These are phyloP conservation scores for Spodoptera exigua DNA, from an alignment of 2,888 invertebrate species.

Conservation along the genomic window DNA sequence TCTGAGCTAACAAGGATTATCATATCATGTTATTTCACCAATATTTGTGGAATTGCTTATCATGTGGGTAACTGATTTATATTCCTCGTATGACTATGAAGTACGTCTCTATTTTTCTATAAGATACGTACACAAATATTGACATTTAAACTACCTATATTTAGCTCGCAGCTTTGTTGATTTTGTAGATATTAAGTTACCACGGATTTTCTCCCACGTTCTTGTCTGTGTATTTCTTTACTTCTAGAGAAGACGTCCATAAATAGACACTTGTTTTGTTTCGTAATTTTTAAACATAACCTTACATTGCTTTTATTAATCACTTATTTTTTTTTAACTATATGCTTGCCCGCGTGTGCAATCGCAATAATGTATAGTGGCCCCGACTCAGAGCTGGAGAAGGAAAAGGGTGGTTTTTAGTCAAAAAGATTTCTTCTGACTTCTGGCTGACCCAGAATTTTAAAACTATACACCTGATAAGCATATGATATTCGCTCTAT, in stretches of 20 bases:
- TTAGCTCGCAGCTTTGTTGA: not conserved
- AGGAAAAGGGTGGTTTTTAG: too few species aligned
- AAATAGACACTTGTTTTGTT: not conserved
- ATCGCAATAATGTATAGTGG: too few species aligned
- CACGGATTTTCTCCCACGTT: not conserved
- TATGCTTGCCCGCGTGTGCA: too few species aligned
- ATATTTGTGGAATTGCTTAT: slow-evolving; percentile 52
- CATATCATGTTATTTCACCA: slow-evolving; percentile 44
- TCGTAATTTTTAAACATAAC: too few species aligned
- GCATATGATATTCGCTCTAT: too few species aligned
- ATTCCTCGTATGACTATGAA: slow-evolving; percentile 21
- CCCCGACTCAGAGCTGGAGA: too few species aligned
- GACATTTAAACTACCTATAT: not conserved
- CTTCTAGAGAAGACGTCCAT: too few species aligned
- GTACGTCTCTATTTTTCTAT: slow-evolving; percentile 16
- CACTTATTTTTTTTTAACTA: too few species aligned
- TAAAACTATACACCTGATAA: too few species aligned
- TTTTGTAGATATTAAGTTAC: not conserved
- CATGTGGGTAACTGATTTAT: slow-evolving; percentile 44
- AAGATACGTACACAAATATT: slow-evolving; percentile 11
- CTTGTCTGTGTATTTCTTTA: not conserved
- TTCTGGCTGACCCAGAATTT: too few species aligned
- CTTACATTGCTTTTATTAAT: too few species aligned
- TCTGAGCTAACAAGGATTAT: slow-evolving; percentile 53
- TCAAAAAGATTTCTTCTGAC: too few species aligned